Evolutionary conservation across 2,888 invertebrate species (phyloP).

Genomic region (Notocelia uddmanniana): DNA sequence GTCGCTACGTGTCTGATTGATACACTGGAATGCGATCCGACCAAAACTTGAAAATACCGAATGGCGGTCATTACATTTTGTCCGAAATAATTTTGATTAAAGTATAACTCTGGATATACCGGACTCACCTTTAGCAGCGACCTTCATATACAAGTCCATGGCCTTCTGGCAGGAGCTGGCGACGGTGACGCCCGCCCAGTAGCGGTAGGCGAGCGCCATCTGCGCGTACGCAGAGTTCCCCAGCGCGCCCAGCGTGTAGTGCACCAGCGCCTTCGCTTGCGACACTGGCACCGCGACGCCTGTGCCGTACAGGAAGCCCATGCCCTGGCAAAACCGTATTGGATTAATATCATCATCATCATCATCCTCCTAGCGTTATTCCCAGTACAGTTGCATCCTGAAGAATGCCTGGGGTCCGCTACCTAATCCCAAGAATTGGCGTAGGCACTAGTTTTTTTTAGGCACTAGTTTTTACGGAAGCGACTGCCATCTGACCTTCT

Average conservation of each 20-base stretch:
- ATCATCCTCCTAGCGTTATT: too few relatives aligned
- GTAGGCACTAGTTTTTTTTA: too few relatives aligned
- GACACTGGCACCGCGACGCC: constrained; percentile 95
- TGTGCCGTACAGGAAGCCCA: constrained; percentile 94
- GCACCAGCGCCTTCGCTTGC: constrained; percentile 94
- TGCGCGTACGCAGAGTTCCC: constrained; percentile 97
- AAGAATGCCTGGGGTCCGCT: too few relatives aligned
- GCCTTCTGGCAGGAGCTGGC: constrained; percentile 96
- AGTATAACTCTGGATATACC: too few relatives aligned
- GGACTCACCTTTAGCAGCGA: constrained; percentile 92
- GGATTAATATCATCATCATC: too few relatives aligned
- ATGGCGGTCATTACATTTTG: not conserved
- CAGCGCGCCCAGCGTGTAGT: constrained; percentile 96
- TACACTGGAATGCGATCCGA: too few relatives aligned
- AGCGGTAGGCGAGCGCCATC: constrained; percentile 98
- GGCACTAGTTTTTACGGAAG: too few relatives aligned
- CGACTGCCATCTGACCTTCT: too few relatives aligned
- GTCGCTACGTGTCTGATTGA: too few relatives aligned
- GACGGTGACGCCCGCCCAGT: constrained; percentile 96
- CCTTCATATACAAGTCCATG: constrained; percentile 95
- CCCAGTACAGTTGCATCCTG: too few relatives aligned
- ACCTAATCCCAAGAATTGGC: too few relatives aligned
- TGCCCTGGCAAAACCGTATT: constrained; percentile 84
- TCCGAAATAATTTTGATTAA: too few relatives aligned
- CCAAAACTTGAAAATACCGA: not conserved